These are phyloP conservation scores for Rhynchonycteris naso DNA, from an alignment of 2,797 vertebrate species.

Conservation along the genomic window DNA sequence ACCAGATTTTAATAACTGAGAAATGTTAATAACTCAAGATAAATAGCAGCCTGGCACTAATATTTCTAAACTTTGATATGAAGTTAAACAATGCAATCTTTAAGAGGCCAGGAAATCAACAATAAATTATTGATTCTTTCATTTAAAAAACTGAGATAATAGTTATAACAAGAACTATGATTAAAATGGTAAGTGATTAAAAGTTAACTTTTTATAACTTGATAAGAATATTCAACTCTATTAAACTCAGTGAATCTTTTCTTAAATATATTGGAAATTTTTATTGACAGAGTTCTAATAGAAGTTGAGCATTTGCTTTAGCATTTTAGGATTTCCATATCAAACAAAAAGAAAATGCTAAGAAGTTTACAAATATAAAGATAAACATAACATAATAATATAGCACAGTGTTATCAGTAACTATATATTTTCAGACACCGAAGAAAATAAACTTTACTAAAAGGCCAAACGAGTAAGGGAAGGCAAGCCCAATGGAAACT, in stretches of 20 bases:
- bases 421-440: neutral
- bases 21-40: constrained; percentile 64
- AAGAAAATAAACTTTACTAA: neutral
- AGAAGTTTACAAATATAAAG: neutral
- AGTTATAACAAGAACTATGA: constrained; percentile 23
- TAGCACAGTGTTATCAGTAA: neutral
- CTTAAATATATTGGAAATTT: constrained; percentile 1
- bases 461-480: neutral
- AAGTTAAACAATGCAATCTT: constrained; percentile 54
- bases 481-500: neutral
- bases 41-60: constrained; percentile 38
- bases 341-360: neutral
- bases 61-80: constrained; percentile 59
- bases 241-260: constrained; percentile 9
- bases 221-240: constrained; percentile 21
- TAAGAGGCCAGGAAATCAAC: neutral
- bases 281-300: neutral
- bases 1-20: constrained; percentile 56
- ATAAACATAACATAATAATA: neutral
- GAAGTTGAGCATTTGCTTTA: constrained; percentile 1
- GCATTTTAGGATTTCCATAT: constrained; percentile 1
- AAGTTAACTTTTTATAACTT: neutral
- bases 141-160: constrained; percentile 2
- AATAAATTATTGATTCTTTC: neutral
- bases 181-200: constrained; percentile 54